These are phyloP conservation scores for Drosophila willistoni DNA, from an alignment of 1,140 invertebrate genomes.

Conservation along the genomic window DNA sequence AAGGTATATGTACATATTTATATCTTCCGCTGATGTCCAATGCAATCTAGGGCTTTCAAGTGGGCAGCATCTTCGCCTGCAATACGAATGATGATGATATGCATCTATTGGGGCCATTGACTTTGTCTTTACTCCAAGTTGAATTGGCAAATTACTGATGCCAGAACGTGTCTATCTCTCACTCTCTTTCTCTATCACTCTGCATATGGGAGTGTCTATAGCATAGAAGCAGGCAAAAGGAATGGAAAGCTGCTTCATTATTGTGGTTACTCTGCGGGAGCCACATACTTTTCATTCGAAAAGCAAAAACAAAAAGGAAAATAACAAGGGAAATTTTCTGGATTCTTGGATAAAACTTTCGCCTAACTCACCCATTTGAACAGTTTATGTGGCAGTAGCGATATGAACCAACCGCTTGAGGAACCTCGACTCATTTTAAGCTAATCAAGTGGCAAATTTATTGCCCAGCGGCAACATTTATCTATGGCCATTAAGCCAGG, in stretches of 20 bases:
- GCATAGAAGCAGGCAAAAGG: conserved; percentile 25
- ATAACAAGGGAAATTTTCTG: conserved; percentile 43
- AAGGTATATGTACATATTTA: not conserved
- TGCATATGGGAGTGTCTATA: conserved; percentile 15
- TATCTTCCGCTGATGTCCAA: conserved; percentile 13
- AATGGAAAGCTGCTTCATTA: conserved; percentile 70
- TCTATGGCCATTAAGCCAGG: conserved; percentile 40
- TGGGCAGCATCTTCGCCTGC: conserved; percentile 27
- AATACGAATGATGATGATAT: conserved; percentile 23
- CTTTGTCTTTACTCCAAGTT: conserved; percentile 21
- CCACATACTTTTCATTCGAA: conserved; percentile 40
- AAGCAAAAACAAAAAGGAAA: conserved; percentile 33
- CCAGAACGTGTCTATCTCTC: conserved; percentile 58
- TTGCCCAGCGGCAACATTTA: conserved; percentile 29
- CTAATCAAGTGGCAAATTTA: conserved; percentile 75
- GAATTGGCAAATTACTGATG: conserved; percentile 33
- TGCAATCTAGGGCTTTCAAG: conserved; percentile 38
- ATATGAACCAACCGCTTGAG: conserved; percentile 34
- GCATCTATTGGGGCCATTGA: conserved; percentile 42
- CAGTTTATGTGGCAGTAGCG: conserved; percentile 58
- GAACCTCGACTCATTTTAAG: conserved; percentile 41
- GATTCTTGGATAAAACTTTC: conserved; percentile 62
- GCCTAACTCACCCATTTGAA: conserved; percentile 35
- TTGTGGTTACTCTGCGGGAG: conserved; percentile 42
- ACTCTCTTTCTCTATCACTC: not conserved